Conservation (phyloP, 2,888 invertebrate species). For the Galerucella calmariensis region DNA sequence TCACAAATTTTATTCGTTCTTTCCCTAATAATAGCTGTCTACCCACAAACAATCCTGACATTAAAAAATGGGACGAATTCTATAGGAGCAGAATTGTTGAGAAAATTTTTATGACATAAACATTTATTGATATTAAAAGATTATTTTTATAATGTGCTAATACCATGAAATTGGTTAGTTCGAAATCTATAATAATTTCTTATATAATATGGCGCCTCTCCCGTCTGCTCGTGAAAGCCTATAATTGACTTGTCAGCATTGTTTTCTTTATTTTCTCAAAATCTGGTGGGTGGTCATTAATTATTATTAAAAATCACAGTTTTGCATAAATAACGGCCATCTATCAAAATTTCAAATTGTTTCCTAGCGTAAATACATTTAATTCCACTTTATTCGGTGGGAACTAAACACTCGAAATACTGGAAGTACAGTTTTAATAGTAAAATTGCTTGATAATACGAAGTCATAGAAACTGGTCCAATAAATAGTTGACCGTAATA, state of each 20-base stretch:
- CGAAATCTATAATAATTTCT: too few species aligned
- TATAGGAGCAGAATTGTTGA: too few species aligned
- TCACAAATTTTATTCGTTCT: too few species aligned
- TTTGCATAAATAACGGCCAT: not conserved
- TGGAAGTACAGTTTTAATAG: not conserved
- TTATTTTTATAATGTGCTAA: too few species aligned
- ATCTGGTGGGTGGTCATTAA: not conserved
- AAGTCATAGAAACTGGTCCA: not conserved
- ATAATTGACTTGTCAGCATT: constrained; percentile 19
- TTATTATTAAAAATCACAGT: too few species aligned
- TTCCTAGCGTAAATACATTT: not conserved
- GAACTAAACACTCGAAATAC: not conserved
- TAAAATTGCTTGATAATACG: not conserved
- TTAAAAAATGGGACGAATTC: too few species aligned
- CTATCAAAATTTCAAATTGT: not conserved
- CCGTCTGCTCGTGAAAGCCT: constrained; percentile 7
- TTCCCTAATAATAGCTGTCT: too few species aligned
- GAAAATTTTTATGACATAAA: too few species aligned
- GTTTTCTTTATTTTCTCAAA: not conserved
- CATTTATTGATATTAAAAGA: too few species aligned
- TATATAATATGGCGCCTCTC: not conserved
- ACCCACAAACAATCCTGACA: too few species aligned
- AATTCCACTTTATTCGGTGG: not conserved
- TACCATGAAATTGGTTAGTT: too few species aligned
- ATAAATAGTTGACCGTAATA: constrained; percentile 1